A percentile compares a stretch with the other conserved stretches of the same genome.
Evolutionary conservation across 2,888 invertebrate genomes (phyloP).

Genomic region (Leptopilina drosophilae): DNA sequence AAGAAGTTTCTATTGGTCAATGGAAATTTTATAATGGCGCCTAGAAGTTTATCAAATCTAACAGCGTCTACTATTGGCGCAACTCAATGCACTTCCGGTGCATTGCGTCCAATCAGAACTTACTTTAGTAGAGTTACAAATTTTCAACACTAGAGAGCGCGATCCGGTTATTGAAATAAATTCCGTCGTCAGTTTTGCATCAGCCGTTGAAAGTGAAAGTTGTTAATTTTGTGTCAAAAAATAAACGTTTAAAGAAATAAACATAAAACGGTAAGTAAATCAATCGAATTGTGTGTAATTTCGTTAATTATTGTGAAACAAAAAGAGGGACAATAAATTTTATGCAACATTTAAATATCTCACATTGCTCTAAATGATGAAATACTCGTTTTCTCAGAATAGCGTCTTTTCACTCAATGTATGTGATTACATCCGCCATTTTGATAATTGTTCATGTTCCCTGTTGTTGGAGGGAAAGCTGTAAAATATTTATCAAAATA

Average conservation of each 20-base stretch:
- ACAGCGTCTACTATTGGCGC: not conserved
- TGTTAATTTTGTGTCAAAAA: not conserved
- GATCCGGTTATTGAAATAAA: not conserved
- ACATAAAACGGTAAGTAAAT: slow-evolving; percentile 23
- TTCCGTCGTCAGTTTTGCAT: slow-evolving; percentile 5
- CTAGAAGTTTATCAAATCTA: not conserved
- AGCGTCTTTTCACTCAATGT: slow-evolving; percentile 61
- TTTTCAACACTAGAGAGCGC: not conserved
- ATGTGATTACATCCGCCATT: slow-evolving; percentile 68
- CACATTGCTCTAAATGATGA: not conserved
- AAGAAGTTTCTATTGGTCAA: not conserved
- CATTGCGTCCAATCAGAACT: not conserved
- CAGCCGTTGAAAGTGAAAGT: not conserved
- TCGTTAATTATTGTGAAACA: not conserved
- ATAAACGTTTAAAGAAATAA: not conserved
- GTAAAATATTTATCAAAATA: slow-evolving; percentile 39
- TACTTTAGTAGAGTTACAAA: not conserved
- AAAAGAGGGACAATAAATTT: not conserved
- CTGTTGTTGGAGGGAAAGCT: slow-evolving; percentile 74
- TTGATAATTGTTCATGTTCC: slow-evolving; percentile 69
- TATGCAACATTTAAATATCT: not conserved
- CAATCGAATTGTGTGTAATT: not conserved
- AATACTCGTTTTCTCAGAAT: not conserved
- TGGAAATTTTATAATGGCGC: not conserved
- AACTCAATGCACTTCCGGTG: not conserved